Base-by-base conservation (phyloP, 1,140 invertebrate genomes). In the Onthophagus taurus region DNA sequence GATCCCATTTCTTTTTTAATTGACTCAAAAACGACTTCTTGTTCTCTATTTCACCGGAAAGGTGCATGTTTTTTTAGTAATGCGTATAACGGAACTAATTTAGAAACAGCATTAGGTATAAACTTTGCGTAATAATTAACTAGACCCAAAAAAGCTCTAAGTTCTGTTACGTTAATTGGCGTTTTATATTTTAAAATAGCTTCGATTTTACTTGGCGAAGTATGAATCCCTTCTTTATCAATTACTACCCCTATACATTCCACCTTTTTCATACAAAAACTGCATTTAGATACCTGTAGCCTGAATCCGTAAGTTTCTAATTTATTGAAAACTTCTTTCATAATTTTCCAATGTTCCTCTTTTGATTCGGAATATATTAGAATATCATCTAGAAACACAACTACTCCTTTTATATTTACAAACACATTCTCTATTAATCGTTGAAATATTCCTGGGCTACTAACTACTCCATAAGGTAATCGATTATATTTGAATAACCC, bases 91-190 rank as follows among this genome's bases (percentile, higher is more conserved):
- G 45, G 46, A 1, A 30, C 24, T 3, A 55, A 35, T 31, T 34
- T 23, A 2, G 42, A n/a, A 6, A 51, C 18, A 18, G 53, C 44
- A 31, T 56, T 50, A 13, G 49, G 49, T 31, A 62, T 50, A 35
- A 57, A 62, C 44, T 53, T 60, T 11, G 44, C 31, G 26, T 64
- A 45, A 43, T 66, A 65, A 33, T 54, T 64, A 1, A 60, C 49
- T 50, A 67, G 56, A 17, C 54, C 60, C 12, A 68, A 37, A 30
- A 64, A 53, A 42, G 51, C 35, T 49, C 56, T 48, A 4, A 63
- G 35, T 35, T 60, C 51, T 13, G 50, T 50, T 20, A 52, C 51
- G 42, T 55, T 55, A 17, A 14, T 48, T 14, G 63, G 61, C 18
- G n/a, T 35, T 20, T 48, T 48, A 9, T n/a, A n/a, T n/a, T n/a